Evolutionary conservation across 2,797 vertebrate genomes (phyloP), one percentile per base, ranked within the genome.

Genomic region (Ptychobarbus kaznakovi): DNA sequence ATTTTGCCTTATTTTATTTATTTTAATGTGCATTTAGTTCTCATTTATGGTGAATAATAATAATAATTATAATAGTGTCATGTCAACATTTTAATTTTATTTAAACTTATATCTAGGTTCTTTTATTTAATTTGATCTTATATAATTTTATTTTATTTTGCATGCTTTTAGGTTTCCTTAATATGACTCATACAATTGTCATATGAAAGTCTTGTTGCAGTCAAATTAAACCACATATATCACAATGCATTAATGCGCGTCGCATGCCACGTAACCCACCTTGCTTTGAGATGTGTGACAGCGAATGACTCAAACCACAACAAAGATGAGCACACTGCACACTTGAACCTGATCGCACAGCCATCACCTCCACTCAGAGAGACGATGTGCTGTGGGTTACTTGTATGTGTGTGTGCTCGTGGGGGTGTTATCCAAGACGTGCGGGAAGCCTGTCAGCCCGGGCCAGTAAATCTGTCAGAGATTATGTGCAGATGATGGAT

Each of bases 401-500:
- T 35, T 63, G 56, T 83, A 32, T 75, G n/a, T 66, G 58, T 68
- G 85, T 10, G 63, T 7, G 46, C 4, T 10, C 51, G 1, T 72
- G 49, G 35, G 22, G 69, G n/a, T 38, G 49, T 58, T 58, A 84
- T 75, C 80, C 86, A 73, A 78, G 87, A 87, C 35, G 58, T 69
- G 86, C 81, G 83, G 76, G 83, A 86, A 66, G 87, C 76, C 85
- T 86, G 86, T 78, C 83, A 88, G 78, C 69, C 78, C 44, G 40
- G 70, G 25, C 86, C 87, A 83, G 83, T 93, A 90, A 93, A 93
- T 94, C 91, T 94, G 90, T 91, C 92, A 88, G 87, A 87, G 90
- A 93, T 95, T 91, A 94, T 92, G 91, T 91, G 88, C 69, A 89
- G 88, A 91, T 93, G 93, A 95, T 89, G 89, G 91, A 92, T 93